Base-by-base conservation (phyloP, 2,888 invertebrate genomes). In the Linnaemya tessellans region DNA sequence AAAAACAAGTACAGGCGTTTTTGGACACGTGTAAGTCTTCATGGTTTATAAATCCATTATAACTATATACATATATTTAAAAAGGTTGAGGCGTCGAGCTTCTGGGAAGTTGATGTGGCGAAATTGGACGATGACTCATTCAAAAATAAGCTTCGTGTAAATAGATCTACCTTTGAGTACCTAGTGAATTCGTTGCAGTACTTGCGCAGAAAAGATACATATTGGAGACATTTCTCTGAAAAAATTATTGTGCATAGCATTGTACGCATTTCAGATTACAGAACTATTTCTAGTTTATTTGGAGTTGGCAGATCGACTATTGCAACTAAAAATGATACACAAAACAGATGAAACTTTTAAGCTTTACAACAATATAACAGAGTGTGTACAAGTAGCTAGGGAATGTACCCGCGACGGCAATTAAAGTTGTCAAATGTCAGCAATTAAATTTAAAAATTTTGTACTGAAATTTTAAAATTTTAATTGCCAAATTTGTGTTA, bases 221-320 rank as follows among this genome's bases (percentile, higher is more conserved):
- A 49, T 49, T n/a, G 49, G 49, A 49, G 49, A 49, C n/a, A 56
- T 25, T 56, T 11, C 56, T 2, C n/a, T 49, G n/a, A 18, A 49
- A n/a, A 49, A 49, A 18, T 18, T n/a, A n/a, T 20, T 51, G 11
- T 1, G 51, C 2, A 51, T 51, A 51, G 51, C 60, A n/a, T 35
- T n/a, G 35, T 60, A 35, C 60, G 60, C 35, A 60, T 35, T 60
- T 56, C 56, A 13, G 60, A 60, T 35, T 58, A 18, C 8, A 60
- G 35, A 35, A 35, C n/a, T n/a, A n/a, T n/a, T n/a, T n/a, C n/a
- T n/a, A n/a, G n/a, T n/a, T 60, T 60, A 9, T 35, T 60, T 13
- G 60, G 60, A 18, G 60, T 35, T 35, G 35, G 60, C 1, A 35
- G 60, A 35, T 35, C 35, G 9, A 60, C 18, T 35, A 8, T 60